Conservation (phyloP, 2,888 invertebrate species). For the Hypomecis atomaria region DNA sequence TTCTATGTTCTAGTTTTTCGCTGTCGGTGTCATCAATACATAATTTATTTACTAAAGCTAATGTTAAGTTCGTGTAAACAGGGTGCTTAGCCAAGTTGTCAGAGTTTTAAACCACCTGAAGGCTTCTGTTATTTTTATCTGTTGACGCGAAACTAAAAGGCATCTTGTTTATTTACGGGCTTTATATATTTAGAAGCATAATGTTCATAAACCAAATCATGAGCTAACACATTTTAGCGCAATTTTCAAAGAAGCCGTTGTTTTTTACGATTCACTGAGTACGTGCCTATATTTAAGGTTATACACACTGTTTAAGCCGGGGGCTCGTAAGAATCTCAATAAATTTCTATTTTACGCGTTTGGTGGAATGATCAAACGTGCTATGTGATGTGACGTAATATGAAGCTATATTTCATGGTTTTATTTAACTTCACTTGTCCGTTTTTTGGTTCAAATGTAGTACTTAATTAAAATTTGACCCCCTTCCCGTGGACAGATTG, state of each 20-base stretch:
- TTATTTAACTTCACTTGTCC: too few species aligned
- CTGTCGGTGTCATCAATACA: background rate
- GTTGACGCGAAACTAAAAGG: too few species aligned
- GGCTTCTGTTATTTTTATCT: too few species aligned
- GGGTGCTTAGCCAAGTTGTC: too few species aligned
- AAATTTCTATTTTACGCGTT: conserved; percentile 31
- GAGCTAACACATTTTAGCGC: conserved; percentile 18
- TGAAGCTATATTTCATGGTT: background rate
- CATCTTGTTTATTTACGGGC: background rate
- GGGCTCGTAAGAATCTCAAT: conserved; percentile 31
- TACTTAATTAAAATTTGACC: too few species aligned
- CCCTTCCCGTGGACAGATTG: too few species aligned
- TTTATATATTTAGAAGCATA: conserved; percentile 5
- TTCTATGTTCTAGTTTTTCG: too few species aligned
- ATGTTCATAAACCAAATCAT: conserved; percentile 21
- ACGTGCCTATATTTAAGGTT: conserved; percentile 30
- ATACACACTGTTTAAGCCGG: conserved; percentile 18
- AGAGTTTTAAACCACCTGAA: too few species aligned
- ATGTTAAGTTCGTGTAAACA: too few species aligned
- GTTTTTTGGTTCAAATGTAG: too few species aligned
- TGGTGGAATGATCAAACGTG: conserved; percentile 26
- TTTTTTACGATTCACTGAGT: conserved; percentile 34
- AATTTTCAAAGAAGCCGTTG: conserved; percentile 24
- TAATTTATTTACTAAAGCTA: too few species aligned
- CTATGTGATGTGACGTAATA: conserved; percentile 3